Conservation (phyloP, 2,888 invertebrate genomes). For the Subacronicta megacephala region DNA sequence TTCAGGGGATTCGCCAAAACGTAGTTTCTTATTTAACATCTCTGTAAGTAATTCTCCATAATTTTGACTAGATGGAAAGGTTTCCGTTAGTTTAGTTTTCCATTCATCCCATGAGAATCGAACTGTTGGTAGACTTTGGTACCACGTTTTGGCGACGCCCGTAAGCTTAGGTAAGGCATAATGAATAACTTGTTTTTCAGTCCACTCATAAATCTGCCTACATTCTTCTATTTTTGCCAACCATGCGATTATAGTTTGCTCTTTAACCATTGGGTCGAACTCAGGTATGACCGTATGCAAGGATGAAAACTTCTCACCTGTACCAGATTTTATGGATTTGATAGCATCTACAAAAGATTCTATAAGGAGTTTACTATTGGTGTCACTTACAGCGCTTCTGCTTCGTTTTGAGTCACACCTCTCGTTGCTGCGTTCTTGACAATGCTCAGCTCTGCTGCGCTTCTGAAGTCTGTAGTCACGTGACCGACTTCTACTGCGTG, state of each 20-base stretch:
- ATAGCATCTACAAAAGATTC: not conserved
- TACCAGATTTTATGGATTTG: not conserved
- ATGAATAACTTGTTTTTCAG: not conserved
- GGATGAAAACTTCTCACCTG: not conserved
- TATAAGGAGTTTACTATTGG: not conserved
- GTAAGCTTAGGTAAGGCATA: conserved; percentile 3
- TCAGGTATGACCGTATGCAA: not conserved
- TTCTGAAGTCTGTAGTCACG: too few relatives aligned
- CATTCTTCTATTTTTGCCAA: not conserved
- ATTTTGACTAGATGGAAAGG: conserved; percentile 1
- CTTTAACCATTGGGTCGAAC: conserved; percentile 1
- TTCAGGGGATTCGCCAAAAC: conserved; percentile 2
- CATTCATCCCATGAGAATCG: conserved; percentile 1
- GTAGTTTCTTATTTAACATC: conserved; percentile 1
- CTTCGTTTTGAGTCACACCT: too few relatives aligned
- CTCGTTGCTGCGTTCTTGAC: too few relatives aligned
- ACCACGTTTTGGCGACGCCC: conserved; percentile 4
- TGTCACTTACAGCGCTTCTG: too few relatives aligned
- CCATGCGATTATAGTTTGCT: conserved; percentile 3
- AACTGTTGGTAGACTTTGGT: conserved; percentile 2
- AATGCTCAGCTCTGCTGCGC: too few relatives aligned
- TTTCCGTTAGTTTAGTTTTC: conserved; percentile 1
- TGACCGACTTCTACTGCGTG: too few relatives aligned
- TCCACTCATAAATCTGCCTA: not conserved
- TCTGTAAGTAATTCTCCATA: not conserved